These are phyloP conservation scores for Leptinotarsa juncta DNA, from an alignment of 2,888 invertebrate species.

Conservation along the genomic window DNA sequence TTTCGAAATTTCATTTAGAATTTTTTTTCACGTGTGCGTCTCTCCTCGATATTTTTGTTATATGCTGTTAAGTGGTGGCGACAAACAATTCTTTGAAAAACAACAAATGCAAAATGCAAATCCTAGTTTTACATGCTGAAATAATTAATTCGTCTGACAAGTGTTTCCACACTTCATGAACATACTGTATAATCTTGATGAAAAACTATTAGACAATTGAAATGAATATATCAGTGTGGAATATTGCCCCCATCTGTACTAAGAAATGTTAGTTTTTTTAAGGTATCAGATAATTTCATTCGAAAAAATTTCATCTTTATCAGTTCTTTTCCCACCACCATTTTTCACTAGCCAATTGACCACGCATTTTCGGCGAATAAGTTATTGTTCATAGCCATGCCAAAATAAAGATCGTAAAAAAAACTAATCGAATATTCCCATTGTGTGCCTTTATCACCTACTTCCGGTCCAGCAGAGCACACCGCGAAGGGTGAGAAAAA, in stretches of 20 bases:
- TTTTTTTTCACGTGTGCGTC: too few relatives aligned
- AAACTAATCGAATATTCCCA: constrained; percentile 59
- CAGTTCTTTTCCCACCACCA: background rate
- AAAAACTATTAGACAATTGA: too few relatives aligned
- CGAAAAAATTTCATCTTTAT: background rate
- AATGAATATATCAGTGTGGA: too few relatives aligned
- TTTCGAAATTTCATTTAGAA: too few relatives aligned
- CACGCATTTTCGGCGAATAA: constrained; percentile 25
- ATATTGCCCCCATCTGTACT: background rate
- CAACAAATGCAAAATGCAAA: too few relatives aligned
- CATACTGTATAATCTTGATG: too few relatives aligned
- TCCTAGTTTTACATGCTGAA: too few relatives aligned
- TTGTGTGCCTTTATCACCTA: constrained; percentile 56
- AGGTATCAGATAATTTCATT: background rate
- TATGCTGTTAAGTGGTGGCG: too few relatives aligned
- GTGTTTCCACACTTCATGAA: too few relatives aligned
- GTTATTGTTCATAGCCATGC: constrained; percentile 39
- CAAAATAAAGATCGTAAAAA: constrained; percentile 41
- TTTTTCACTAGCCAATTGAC: constrained; percentile 16
- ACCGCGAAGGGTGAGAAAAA: constrained; percentile 37
- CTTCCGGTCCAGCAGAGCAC: constrained; percentile 56
- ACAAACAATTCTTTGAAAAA: too few relatives aligned
- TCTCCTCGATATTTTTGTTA: too few relatives aligned
- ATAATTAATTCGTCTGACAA: too few relatives aligned
- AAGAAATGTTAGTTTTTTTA: background rate